Evolutionary conservation across 2,113 vertebrate species (phyloP), one percentile per base, ranked within the genome.

Genomic region (Neolamprologus caudopunctatus): DNA sequence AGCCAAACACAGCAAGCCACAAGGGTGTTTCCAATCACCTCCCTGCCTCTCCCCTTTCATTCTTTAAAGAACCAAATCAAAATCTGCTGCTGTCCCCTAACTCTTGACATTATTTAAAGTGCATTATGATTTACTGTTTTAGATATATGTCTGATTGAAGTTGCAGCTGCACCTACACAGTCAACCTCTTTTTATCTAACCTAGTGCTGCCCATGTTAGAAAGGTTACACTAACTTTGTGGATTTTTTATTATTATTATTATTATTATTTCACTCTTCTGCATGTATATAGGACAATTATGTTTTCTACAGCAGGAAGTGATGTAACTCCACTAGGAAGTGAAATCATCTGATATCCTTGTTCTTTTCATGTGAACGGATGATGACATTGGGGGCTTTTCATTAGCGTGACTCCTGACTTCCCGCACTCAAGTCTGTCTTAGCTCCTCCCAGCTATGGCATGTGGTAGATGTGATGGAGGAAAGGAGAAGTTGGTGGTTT

Each of bases 1-100:
- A 92, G 85, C 90, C 94, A 94, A 89, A 93, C 92, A 88, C 85
- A 85, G 85, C 35, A 17, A 87, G 84, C 84, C 94, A 91, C 90
- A 83, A 54, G 88, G 93, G 91, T 90, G 90, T 96, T 95, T 96
- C 95, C 92, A 79, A 81, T 91, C 93, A 89, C 90, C 88, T 84
- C 90, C 85, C 53, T 85, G 83, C 84, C 37, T 90, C 75, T 84
- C 55, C 42, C 37, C n/a, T 58, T 57, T 57, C 55, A 33, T 80
- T 68, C 81, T 88, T 79, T 24, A 40, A 24, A 33, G 42, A 63
- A 53, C 21, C 66, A 68, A 84, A 68, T 80, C 9, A 16, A 88
- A 93, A 66, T 89, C 79, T 90, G 28, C 81, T 93, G 78, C 81
- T 93, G 66, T 85, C 82, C 88, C 33, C 57, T n/a, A 82, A 75